Percentiles rank a stretch among this genome's conserved stretches.
Evolutionary conservation across 2,797 vertebrate genomes (phyloP).

Genomic region (Lithobates sylvaticus): DNA sequence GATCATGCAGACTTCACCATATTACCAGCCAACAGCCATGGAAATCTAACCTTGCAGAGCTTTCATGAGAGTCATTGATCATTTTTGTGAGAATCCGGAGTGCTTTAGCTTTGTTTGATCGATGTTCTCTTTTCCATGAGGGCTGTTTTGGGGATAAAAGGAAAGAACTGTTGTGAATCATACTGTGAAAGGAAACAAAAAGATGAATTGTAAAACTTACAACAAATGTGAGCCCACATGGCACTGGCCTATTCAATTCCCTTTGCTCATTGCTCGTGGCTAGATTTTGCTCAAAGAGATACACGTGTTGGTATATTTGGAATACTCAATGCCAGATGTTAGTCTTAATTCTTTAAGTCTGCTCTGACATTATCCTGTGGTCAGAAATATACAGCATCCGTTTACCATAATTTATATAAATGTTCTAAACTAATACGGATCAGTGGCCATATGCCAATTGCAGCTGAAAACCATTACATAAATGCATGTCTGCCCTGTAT

Average conservation of each 20-base stretch:
- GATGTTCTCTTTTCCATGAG: slow-evolving; percentile 65
- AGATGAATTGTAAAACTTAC: slow-evolving; percentile 59
- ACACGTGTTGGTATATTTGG: slow-evolving; percentile 3
- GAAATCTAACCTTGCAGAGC: slow-evolving; percentile 74
- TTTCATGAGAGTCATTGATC: slow-evolving; percentile 76
- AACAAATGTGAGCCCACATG: slow-evolving; percentile 41
- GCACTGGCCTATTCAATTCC: slow-evolving; percentile 35
- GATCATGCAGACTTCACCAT: slow-evolving; percentile 67
- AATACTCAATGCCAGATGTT: slow-evolving; percentile 36
- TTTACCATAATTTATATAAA: slow-evolving; percentile 16
- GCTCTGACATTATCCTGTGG: slow-evolving; percentile 10
- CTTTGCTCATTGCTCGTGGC: slow-evolving; percentile 38
- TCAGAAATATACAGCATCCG: not conserved
- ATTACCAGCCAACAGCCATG: slow-evolving; percentile 71
- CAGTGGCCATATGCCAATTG: not conserved
- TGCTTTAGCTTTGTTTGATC: slow-evolving; percentile 71
- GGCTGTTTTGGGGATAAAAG: slow-evolving; percentile 67
- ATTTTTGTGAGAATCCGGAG: slow-evolving; percentile 70
- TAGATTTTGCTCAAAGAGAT: slow-evolving; percentile 39
- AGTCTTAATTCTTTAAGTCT: slow-evolving; percentile 23
- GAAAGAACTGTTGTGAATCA: slow-evolving; percentile 67
- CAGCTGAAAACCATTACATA: not conserved
- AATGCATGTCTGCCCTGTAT: not conserved
- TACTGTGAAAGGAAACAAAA: slow-evolving; percentile 66
- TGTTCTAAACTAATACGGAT: not conserved